A percentile compares a stretch with the other conserved stretches of the same genome.
phyloP scores from a whole-genome alignment of 37 sponge, comb jelly and placozoan genomes.

The Mnemiopsis leidyi region DNA sequence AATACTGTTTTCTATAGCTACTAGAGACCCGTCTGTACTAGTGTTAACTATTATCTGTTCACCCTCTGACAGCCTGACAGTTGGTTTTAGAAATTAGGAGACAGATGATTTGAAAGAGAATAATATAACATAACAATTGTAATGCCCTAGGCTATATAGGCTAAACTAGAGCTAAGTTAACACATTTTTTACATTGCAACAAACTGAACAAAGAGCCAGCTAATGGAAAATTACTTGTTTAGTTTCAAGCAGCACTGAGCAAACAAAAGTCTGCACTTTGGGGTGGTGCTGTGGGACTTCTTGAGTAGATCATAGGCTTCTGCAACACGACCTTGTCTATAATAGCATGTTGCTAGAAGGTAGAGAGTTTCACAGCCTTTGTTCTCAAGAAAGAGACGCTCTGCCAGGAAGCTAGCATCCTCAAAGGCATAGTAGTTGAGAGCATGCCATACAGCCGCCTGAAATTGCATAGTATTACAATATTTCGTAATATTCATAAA shows the following conservation, averaged over 20 bases:
- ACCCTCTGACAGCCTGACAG: conserved; percentile 33
- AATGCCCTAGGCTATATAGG: no score
- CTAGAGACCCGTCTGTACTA: background rate
- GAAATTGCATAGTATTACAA: background rate
- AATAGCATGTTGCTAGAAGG: conserved; percentile 86
- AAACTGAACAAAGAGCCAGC: no score
- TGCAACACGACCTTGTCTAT: conserved; percentile 71
- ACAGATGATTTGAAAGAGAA: no score
- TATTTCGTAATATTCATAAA: background rate
- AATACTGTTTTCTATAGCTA: background rate
- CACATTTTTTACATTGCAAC: no score
- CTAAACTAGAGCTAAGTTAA: no score
- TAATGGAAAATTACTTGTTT: conserved; percentile 73
- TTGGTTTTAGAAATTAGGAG: no score
- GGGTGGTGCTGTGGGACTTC: conserved; percentile 55
- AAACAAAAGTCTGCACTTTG: conserved; percentile 76
- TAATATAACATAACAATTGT: no score
- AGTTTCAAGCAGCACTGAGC: conserved; percentile 81
- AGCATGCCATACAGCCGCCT: conserved; percentile 85
- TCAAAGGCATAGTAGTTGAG: conserved; percentile 77
- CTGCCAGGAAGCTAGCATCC: conserved; percentile 90
- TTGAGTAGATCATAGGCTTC: conserved; percentile 77
- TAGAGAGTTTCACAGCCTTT: conserved; percentile 69
- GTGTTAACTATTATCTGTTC: conserved; percentile 30
- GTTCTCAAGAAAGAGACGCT: conserved; percentile 88